Percentiles rank a stretch among this genome's conserved stretches.
Evolutionary conservation across 2,888 invertebrate species (phyloP).

Genomic region (Drosophila lacicola): DNA sequence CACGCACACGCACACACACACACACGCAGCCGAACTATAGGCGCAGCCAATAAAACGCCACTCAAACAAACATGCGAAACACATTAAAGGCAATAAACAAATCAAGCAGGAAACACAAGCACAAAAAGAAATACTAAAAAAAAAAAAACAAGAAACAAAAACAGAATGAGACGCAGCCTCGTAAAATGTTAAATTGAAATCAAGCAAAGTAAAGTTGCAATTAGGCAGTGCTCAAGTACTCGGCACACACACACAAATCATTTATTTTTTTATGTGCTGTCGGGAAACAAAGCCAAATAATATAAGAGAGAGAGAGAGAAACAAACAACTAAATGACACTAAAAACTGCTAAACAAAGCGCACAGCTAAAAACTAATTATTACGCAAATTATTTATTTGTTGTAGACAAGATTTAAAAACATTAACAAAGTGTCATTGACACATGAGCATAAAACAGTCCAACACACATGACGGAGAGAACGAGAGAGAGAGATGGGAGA

Average conservation of each 20-base stretch:
- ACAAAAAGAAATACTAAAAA: slow-evolving; percentile 25
- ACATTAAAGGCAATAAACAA: slow-evolving; percentile 79
- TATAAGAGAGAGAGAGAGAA: neutral
- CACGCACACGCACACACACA: slow-evolving; percentile 2
- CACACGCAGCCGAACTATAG: slow-evolving; percentile 32
- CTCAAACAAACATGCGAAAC: slow-evolving; percentile 73
- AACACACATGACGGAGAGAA: neutral
- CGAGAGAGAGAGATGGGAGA: slow-evolving; percentile 5
- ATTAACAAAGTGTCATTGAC: slow-evolving; percentile 72
- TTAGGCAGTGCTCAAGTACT: slow-evolving; percentile 54
- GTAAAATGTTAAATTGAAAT: slow-evolving; percentile 59
- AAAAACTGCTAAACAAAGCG: slow-evolving; percentile 41
- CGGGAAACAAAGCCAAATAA: slow-evolving; percentile 10
- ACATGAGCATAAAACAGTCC: slow-evolving; percentile 41
- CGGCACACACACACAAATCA: slow-evolving; percentile 25
- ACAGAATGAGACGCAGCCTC: slow-evolving; percentile 29
- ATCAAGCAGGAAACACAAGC: slow-evolving; percentile 73
- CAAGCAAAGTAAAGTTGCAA: slow-evolving; percentile 55
- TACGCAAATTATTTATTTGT: slow-evolving; percentile 72
- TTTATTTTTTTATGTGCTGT: slow-evolving; percentile 22
- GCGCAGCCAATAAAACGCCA: slow-evolving; percentile 64
- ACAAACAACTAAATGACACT: slow-evolving; percentile 31
- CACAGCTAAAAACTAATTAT: slow-evolving; percentile 61
- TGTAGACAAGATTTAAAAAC: slow-evolving; percentile 50
- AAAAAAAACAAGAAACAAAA: slow-evolving; percentile 7